phyloP scores from a whole-genome alignment of 2,797 vertebrate genomes.

The Discoglossus pictus region DNA sequence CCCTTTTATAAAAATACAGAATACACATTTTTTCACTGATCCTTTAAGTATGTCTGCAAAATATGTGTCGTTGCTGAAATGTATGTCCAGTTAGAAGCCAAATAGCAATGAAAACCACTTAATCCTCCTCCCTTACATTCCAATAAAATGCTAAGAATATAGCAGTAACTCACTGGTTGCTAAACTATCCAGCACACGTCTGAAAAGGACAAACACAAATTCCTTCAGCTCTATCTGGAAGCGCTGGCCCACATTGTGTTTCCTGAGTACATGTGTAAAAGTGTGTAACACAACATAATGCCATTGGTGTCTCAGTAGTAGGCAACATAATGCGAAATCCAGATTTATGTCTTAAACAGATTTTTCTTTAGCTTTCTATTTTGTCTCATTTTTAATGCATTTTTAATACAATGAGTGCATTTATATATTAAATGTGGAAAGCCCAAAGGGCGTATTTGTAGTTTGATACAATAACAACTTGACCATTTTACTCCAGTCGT shows the following conservation, averaged over 20 bases:
- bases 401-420: background rate
- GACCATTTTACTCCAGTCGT: constrained; percentile 38
- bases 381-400: constrained; percentile 1
- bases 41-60: no score
- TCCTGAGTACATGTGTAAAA: constrained; percentile 38
- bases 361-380: background rate
- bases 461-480: constrained; percentile 24
- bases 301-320: constrained; percentile 46
- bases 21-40: no score
- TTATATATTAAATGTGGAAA: constrained; percentile 16
- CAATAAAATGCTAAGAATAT: background rate
- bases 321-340: constrained; percentile 32
- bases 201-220: constrained; percentile 24
- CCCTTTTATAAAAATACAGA: no score
- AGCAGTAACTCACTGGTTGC: background rate
- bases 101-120: background rate
- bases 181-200: constrained; percentile 2
- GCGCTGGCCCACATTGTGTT: background rate
- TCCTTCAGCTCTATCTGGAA: constrained; percentile 19
- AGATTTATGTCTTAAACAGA: constrained; percentile 37
- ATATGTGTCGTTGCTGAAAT: no score
- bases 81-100: no score
- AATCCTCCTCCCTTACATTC: background rate
- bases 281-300: constrained; percentile 21
- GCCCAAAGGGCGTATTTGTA: constrained; percentile 26